phyloP scores from a whole-genome alignment of 2,113 vertebrate genomes.

The Amblyornis subalaris region DNA sequence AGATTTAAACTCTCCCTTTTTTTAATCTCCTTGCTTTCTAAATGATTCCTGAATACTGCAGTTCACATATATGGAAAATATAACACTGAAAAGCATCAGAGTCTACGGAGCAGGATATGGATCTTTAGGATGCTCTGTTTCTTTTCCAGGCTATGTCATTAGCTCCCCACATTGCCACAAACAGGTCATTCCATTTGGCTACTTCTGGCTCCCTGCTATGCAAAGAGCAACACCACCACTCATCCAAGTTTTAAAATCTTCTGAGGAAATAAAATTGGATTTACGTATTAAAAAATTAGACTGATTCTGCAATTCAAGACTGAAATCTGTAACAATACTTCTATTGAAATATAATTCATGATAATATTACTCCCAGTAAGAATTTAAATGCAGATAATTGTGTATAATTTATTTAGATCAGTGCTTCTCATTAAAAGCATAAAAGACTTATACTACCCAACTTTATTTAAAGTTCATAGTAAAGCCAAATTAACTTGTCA shows the following conservation, averaged over 20 bases:
- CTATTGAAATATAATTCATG: not conserved
- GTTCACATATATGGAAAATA: not conserved
- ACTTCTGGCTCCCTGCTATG: not conserved
- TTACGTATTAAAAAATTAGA: not conserved
- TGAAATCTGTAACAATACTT: not conserved
- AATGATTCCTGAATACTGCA: not conserved
- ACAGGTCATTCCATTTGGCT: not conserved
- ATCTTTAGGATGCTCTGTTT: conserved; percentile 14
- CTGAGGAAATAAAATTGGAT: not conserved
- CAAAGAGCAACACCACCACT: not conserved
- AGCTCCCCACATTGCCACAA: not conserved
- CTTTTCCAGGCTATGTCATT: conserved; percentile 20
- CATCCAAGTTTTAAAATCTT: not conserved
- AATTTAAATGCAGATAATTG: not conserved
- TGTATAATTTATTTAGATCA: not conserved
- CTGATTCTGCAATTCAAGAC: not conserved
- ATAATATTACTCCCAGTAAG: not conserved
- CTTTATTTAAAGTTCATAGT: not conserved
- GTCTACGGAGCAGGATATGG: not conserved
- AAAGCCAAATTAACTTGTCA: not conserved
- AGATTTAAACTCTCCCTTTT: not conserved
- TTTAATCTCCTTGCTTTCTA: not conserved
- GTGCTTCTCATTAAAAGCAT: not conserved
- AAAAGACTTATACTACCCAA: not conserved
- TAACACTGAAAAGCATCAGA: not conserved